Conservation (phyloP, 2,797 vertebrate species). For the Tragopan temminckii region DNA sequence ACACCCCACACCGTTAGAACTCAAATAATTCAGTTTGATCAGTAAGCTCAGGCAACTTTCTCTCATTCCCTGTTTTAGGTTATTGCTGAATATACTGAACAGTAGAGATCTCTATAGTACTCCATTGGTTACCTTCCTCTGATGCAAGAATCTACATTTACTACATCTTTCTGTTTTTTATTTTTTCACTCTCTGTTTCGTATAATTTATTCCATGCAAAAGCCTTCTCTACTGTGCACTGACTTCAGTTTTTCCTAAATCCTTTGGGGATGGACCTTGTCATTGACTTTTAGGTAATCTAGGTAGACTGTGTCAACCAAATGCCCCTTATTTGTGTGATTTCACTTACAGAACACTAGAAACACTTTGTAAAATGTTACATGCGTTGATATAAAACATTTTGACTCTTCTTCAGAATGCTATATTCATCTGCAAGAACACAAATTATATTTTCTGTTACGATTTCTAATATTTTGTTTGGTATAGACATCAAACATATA, state of each 20-base stretch:
- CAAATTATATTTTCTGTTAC: constrained; percentile 3
- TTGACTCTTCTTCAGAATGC: constrained; percentile 8
- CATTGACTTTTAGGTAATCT: constrained; percentile 43
- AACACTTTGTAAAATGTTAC: constrained; percentile 54
- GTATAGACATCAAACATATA: constrained; percentile 8
- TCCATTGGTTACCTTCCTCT: constrained; percentile 26
- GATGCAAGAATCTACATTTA: constrained; percentile 12
- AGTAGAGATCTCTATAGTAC: neutral
- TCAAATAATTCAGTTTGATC: constrained; percentile 3
- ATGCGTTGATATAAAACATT: constrained; percentile 18
- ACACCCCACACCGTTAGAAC: neutral
- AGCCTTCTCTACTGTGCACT: constrained; percentile 2
- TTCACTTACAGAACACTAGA: constrained; percentile 31
- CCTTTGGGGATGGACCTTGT: constrained; percentile 20
- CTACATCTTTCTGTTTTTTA: neutral
- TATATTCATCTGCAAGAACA: constrained; percentile 14
- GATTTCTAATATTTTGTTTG: constrained; percentile 8
- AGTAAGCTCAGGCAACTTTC: constrained; percentile 16
- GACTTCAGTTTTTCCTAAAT: constrained; percentile 46
- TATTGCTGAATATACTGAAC: constrained; percentile 23
- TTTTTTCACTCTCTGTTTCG: constrained; percentile 6
- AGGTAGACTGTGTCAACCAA: neutral
- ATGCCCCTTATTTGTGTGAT: neutral
- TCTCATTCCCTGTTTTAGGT: constrained; percentile 61
- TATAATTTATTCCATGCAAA: constrained; percentile 8